Evolutionary conservation across 2,113 vertebrate genomes (phyloP).

Genomic region (Centropus unirufus): DNA sequence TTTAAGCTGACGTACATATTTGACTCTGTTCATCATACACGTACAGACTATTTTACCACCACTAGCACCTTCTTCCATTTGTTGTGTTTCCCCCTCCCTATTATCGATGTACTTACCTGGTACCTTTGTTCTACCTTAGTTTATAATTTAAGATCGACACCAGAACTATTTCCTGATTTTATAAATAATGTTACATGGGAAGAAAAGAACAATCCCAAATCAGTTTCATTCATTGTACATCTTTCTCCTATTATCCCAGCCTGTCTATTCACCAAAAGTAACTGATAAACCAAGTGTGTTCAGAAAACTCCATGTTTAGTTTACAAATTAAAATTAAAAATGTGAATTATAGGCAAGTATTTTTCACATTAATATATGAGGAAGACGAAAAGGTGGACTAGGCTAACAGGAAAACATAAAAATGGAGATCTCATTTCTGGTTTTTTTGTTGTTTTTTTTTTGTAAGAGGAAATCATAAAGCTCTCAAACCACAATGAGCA

Average conservation of each 20-base stretch:
- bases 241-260: neutral
- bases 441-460: neutral
- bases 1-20: neutral
- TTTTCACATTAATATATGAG: slow-evolving; percentile 69
- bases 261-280: neutral
- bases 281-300: neutral
- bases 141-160: neutral
- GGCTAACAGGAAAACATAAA: slow-evolving; percentile 49
- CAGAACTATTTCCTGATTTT: neutral
- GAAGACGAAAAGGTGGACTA: slow-evolving; percentile 60
- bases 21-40: neutral
- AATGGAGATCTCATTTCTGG: neutral
- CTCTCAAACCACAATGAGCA: slow-evolving; percentile 85
- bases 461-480: slow-evolving; percentile 41
- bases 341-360: neutral
- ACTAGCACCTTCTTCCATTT: neutral
- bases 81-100: neutral
- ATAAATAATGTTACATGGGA: neutral
- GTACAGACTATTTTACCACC: neutral
- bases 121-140: neutral
- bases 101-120: slow-evolving; percentile 39
- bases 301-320: slow-evolving; percentile 21
- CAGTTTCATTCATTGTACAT: neutral
- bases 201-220: neutral
- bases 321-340: slow-evolving; percentile 48